phyloP scores from a whole-genome alignment of 2,113 vertebrate species.

The Onychorhynchus coronatus region DNA sequence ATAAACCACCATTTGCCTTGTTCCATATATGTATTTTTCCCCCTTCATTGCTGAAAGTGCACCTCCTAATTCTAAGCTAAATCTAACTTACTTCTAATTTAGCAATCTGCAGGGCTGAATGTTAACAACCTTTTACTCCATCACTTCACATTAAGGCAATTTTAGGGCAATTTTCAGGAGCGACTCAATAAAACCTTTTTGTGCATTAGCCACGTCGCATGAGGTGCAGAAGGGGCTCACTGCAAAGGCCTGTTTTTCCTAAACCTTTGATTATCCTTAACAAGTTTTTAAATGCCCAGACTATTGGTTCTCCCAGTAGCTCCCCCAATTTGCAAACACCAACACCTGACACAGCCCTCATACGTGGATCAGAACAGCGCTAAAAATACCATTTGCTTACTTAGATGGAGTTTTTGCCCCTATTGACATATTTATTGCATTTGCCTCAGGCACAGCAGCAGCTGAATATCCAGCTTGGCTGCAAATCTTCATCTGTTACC shows the following conservation, averaged over 20 bases:
- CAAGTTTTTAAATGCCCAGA: background rate
- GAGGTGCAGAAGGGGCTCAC: background rate
- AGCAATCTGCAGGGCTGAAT: background rate
- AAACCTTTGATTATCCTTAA: background rate
- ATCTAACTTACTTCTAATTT: background rate
- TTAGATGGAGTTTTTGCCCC: background rate
- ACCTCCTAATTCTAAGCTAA: background rate
- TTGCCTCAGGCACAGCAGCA: background rate
- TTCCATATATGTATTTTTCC: background rate
- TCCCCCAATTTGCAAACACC: background rate
- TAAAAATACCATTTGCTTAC: background rate
- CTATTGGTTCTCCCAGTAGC: background rate
- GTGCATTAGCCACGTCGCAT: background rate
- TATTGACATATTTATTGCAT: background rate
- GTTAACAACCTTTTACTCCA: background rate
- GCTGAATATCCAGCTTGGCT: background rate
- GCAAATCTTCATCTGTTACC: background rate
- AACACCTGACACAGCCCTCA: background rate
- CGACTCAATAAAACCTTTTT: background rate
- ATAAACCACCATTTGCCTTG: background rate
- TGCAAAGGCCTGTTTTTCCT: background rate
- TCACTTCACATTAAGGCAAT: background rate
- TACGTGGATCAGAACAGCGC: background rate
- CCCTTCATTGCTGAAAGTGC: background rate
- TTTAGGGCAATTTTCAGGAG: background rate